A percentile compares a stretch with the other conserved stretches of the same genome.
These are phyloP conservation scores for Emydura subglobosa DNA, from an alignment of 2,113 vertebrate species.

Conservation along the genomic window DNA sequence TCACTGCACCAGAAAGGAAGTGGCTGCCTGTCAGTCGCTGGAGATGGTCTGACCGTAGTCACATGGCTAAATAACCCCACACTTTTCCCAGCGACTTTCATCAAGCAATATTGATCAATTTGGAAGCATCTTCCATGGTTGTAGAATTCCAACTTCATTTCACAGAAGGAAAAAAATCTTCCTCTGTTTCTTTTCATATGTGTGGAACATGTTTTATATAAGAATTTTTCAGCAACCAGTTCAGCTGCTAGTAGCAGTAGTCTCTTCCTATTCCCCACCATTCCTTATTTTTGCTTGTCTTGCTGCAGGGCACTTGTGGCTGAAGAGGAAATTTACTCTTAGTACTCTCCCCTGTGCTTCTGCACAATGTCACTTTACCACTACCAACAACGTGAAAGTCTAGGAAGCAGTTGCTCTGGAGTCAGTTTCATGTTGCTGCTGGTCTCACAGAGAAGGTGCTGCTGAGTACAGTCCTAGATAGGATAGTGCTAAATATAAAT, in stretches of 20 bases:
- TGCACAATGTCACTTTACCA: slow-evolving; percentile 46
- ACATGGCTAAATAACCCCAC: slow-evolving; percentile 52
- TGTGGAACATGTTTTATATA: slow-evolving; percentile 23
- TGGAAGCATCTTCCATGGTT: slow-evolving; percentile 57
- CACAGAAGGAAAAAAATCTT: slow-evolving; percentile 13
- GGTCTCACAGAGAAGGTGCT: slow-evolving; percentile 42
- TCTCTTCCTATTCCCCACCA: slow-evolving; percentile 52
- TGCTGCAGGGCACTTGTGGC: slow-evolving; percentile 54
- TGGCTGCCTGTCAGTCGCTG: slow-evolving; percentile 60
- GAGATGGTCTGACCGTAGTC: slow-evolving; percentile 65
- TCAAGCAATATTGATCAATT: slow-evolving; percentile 35
- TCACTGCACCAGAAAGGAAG: slow-evolving; percentile 59
- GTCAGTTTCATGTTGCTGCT: slow-evolving; percentile 47
- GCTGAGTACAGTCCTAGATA: neutral
- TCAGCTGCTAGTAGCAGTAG: neutral
- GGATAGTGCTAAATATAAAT: slow-evolving; percentile 59
- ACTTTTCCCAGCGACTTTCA: slow-evolving; percentile 68
- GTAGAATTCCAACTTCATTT: slow-evolving; percentile 43
- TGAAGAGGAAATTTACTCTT: slow-evolving; percentile 66
- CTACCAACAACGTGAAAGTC: slow-evolving; percentile 43
- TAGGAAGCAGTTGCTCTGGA: slow-evolving; percentile 20
- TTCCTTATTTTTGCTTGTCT: slow-evolving; percentile 62
- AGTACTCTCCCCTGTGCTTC: slow-evolving; percentile 61
- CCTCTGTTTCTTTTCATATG: slow-evolving; percentile 40
- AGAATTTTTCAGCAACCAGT: neutral